Evolutionary conservation across 2,113 vertebrate genomes (phyloP), one percentile per base, ranked within the genome.

Genomic region (Amphiprion ocellaris): DNA sequence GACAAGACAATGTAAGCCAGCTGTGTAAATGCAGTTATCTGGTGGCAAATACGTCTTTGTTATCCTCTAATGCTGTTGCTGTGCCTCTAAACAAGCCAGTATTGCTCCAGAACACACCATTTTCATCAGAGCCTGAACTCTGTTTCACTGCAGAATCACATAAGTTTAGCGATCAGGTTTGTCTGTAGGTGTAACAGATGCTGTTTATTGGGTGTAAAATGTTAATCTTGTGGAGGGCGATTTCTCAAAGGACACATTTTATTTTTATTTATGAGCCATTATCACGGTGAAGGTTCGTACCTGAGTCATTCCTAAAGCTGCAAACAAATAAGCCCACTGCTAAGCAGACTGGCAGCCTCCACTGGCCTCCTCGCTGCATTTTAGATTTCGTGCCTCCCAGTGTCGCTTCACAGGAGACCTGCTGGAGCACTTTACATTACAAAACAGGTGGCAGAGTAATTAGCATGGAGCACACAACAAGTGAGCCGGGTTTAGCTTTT

Each of bases 271-370:
- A 53, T 23, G 5, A 69, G 33, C 8, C 33, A 37, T 37, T 37
- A 37, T 37, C 33, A 7, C 33, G 7, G 6, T 7, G 6, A 9
- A 37, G 8, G 33, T 37, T 37, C 2, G 33, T 37, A 37, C 33
- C 17, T 52, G 49, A 52, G 24, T 66, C 21, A 62, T 55, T 11
- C 39, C 44, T 52, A 1, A 19, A 26, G 4, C 44, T 66, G 59
- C 50, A 44, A 71, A 61, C 65, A 86, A 65, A 82, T 47, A 50
- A 33, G 6, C 15, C 55, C 39, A 21, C 19, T 41, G 47, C 37
- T 49, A 21, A 23, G 10, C 10, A 58, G 59, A 67, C 50, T 56
- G 58, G 55, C 59, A 69, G 23, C 61, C 30, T 54, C 5, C 10
- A 1, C 24, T 7, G 37, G n/a, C 61, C 28, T 49, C 64, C 26